Evolutionary conservation across 2,797 vertebrate species (phyloP).

Genomic region (Chaunax sp.): DNA sequence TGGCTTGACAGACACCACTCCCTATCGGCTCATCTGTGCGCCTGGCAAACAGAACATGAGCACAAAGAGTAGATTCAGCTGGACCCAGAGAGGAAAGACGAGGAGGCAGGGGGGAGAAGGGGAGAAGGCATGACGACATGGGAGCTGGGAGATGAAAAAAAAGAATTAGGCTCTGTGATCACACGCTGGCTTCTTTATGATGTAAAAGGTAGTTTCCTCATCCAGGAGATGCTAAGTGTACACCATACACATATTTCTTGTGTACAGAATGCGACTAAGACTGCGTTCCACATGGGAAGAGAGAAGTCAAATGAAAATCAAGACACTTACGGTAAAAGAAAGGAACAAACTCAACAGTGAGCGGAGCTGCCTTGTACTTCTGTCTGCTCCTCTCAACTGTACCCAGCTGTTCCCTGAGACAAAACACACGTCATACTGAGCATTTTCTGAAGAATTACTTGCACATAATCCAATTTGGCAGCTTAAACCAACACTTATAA

Average conservation of each 20-base stretch:
- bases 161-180: slow-evolving; percentile 11
- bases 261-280: neutral
- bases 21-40: slow-evolving; percentile 62
- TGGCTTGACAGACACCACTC: slow-evolving; percentile 55
- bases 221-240: slow-evolving; percentile 3
- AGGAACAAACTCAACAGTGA: slow-evolving; percentile 97
- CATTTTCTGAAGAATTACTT: neutral
- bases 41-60: slow-evolving; percentile 43
- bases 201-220: slow-evolving; percentile 3
- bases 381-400: slow-evolving; percentile 94
- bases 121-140: neutral
- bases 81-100: slow-evolving; percentile 22
- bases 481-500: neutral
- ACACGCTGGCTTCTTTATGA: slow-evolving; percentile 5
- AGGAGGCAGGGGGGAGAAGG: neutral
- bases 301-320: neutral
- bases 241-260: neutral
- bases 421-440: neutral
- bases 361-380: slow-evolving; percentile 95
- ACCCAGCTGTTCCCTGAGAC: slow-evolving; percentile 86
- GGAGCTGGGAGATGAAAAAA: neutral
- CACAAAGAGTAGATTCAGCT: slow-evolving; percentile 71
- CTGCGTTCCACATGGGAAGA: no score
- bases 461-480: neutral
- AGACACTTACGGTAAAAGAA: slow-evolving; percentile 96